Percentiles rank a stretch among this genome's conserved stretches.
Conservation (phyloP, 2,113 vertebrate species). For the Stomatorhinus ivindoensis region DNA sequence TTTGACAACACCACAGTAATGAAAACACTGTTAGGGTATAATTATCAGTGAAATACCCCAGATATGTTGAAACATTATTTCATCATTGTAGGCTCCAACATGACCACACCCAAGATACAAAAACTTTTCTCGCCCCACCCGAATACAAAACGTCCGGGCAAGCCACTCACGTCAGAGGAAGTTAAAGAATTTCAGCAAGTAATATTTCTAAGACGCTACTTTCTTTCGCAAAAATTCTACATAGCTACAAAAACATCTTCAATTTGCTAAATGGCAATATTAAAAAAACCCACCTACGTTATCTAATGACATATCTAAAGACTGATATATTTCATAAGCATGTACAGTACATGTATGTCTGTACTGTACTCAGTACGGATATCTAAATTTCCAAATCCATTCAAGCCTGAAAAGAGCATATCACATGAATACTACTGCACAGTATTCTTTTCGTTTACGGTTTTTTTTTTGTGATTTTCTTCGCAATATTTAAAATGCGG, state of each 20-base stretch:
- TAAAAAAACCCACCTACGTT: neutral
- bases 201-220: neutral
- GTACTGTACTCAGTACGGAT: neutral
- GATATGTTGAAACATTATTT: neutral
- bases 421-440: neutral
- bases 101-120: neutral
- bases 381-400: neutral
- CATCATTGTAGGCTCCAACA: neutral
- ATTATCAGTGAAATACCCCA: neutral
- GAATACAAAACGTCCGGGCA: neutral
- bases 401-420: neutral
- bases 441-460: neutral
- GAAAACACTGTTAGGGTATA: neutral
- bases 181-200: neutral
- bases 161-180: neutral
- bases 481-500: neutral
- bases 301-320: neutral
- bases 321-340: neutral
- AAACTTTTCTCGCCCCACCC: neutral
- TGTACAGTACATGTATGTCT: neutral
- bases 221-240: neutral
- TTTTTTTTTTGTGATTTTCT: neutral
- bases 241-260: neutral
- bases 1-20: neutral
- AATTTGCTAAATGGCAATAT: neutral